Evolutionary conservation across 2,797 vertebrate genomes (phyloP).

Genomic region (Vireo griseus): DNA sequence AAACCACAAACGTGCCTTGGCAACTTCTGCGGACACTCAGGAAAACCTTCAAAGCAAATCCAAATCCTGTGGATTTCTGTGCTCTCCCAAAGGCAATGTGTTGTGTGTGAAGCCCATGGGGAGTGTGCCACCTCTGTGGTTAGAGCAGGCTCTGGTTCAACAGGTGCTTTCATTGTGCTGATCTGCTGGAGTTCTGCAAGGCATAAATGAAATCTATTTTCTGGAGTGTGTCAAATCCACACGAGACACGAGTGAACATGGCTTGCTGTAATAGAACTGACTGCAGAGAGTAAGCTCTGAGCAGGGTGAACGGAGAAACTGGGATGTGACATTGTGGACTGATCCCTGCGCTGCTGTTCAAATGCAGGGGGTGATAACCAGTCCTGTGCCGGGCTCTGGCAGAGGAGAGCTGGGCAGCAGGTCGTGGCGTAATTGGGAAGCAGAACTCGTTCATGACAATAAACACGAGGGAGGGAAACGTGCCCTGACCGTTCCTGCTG

Average conservation of each 20-base stretch:
- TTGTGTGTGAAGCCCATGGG: neutral
- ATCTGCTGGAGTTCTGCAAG: neutral
- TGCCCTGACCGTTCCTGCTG: neutral
- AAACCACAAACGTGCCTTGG: neutral
- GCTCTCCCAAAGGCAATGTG: neutral
- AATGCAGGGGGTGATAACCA: neutral
- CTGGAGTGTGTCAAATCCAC: neutral
- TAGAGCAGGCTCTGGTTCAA: neutral
- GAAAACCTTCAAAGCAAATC: neutral
- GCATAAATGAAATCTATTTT: neutral
- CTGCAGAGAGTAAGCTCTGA: neutral
- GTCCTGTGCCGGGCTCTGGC: neutral
- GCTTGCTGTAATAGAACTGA: neutral
- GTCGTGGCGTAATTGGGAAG: neutral
- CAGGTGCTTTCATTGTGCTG: neutral
- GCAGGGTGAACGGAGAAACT: neutral
- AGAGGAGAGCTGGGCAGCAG: neutral
- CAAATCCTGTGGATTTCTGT: neutral
- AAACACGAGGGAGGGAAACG: neutral
- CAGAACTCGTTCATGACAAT: neutral
- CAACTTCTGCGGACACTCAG: neutral
- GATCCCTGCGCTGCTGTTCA: neutral
- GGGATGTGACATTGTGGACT: neutral
- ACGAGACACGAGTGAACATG: accelerated
- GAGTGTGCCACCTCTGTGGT: neutral